A percentile compares a stretch with the other conserved stretches of the same genome.
phyloP scores from a whole-genome alignment of 2,113 vertebrate species.

The Xiphias gladius region DNA sequence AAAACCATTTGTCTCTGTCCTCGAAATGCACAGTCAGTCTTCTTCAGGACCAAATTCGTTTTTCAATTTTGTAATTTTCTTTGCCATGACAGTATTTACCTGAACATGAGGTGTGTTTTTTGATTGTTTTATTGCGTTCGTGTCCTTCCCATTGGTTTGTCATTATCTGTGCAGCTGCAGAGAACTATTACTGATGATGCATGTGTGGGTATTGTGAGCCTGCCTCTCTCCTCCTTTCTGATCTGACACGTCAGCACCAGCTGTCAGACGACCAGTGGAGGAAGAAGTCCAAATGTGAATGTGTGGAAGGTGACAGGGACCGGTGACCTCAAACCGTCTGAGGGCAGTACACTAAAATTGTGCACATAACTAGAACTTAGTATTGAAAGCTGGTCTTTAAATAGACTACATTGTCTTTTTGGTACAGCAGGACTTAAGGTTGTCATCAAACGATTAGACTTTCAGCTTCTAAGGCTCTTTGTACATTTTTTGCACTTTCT shows the following conservation, averaged over 20 bases:
- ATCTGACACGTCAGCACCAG: slow-evolving; percentile 73
- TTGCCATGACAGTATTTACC: slow-evolving; percentile 75
- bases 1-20: slow-evolving; percentile 19
- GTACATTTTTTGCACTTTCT: slow-evolving; percentile 70
- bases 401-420: slow-evolving; percentile 48
- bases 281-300: slow-evolving; percentile 73
- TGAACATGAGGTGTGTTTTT: slow-evolving; percentile 49
- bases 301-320: slow-evolving; percentile 64
- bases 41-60: slow-evolving; percentile 57
- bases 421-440: slow-evolving; percentile 36
- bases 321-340: slow-evolving; percentile 58
- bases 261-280: slow-evolving; percentile 57
- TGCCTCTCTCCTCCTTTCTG: slow-evolving; percentile 49
- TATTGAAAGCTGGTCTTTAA: slow-evolving; percentile 63
- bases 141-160: slow-evolving; percentile 44
- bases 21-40: slow-evolving; percentile 33
- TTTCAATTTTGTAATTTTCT: not conserved
- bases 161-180: slow-evolving; percentile 64
- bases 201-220: slow-evolving; percentile 56
- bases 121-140: slow-evolving; percentile 10
- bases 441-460: slow-evolving; percentile 42
- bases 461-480: slow-evolving; percentile 16
- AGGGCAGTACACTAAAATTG: slow-evolving; percentile 61
- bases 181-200: slow-evolving; percentile 58
- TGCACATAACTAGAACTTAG: slow-evolving; percentile 70